Evolutionary conservation across 2,113 vertebrate genomes (phyloP), one percentile per base, ranked within the genome.

Genomic region (Syrmaticus mikado): DNA sequence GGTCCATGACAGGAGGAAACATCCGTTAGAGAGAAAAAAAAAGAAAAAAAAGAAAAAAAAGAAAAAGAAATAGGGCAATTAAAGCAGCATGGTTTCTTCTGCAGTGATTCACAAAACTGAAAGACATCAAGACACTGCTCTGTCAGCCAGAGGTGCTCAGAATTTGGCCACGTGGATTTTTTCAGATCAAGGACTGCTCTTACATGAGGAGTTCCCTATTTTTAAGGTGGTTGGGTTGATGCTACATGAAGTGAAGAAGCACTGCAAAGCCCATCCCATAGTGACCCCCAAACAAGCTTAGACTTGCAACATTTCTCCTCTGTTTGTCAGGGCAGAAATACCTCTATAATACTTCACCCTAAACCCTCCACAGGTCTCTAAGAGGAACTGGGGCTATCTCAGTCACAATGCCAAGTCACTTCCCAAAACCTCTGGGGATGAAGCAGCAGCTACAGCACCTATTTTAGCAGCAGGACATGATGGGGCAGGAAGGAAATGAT

Each of bases 191-290:
- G 71, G 27, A 68, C 73, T 78, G 27, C 48, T 82, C 45, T 86
- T 83, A 62, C 4, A n/a, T 15, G 32, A 75, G 57, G 89, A 89
- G 20, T 20, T 85, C 64, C 16, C 53, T 53, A 3, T 40, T 92
- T 82, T 89, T 92, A 95, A 91, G 89, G 93, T 94, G 84, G 32
- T 38, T 72, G 66, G 84, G 87, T 94, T 85, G 71, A 95, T 89
- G 93, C 91, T 94, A 94, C 91, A 89, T 82, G 17, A 91, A 91
- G 71, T 1, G 0, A 87, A 82, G 53, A 36, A 78, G 53, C 60
- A 41, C 38, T 41, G 48, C 76, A 64, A 74, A 82, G 46, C 82
- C 38, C 46, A 34, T 53, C 11, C 6, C 8, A 0, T 34, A 1
- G 1, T 34, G 28, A 3, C 17, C 32, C 28, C 4, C 5, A 46